A percentile compares a stretch with the other conserved stretches of the same genome.
phyloP scores from a whole-genome alignment of 2,113 vertebrate species.

The Toxotes chatareus region DNA sequence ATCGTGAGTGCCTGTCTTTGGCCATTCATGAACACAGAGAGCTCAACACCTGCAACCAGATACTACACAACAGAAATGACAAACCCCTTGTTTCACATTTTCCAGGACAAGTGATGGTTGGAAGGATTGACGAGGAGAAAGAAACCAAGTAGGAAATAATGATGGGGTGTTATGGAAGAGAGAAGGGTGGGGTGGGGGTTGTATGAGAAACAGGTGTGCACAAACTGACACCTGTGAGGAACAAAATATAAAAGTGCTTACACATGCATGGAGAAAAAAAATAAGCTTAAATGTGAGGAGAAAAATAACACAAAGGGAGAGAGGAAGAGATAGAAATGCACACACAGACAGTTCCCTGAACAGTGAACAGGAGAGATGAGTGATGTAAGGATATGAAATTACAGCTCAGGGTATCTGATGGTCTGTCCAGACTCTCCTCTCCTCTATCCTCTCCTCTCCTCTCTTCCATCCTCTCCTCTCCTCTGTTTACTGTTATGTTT shows the following conservation, averaged over 20 bases:
- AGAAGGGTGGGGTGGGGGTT: neutral
- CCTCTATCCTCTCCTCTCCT: conserved; percentile 6
- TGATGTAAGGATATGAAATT: conserved; percentile 79
- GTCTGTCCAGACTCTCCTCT: conserved; percentile 27
- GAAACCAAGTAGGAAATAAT: conserved; percentile 34
- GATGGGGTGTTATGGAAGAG: conserved; percentile 7
- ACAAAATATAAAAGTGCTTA: neutral
- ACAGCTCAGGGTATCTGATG: conserved; percentile 49
- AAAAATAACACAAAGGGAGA: neutral
- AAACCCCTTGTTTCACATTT: conserved; percentile 13
- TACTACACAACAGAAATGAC: conserved; percentile 2
- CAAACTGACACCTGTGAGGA: conserved; percentile 41
- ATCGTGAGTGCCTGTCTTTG: neutral
- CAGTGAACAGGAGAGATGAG: conserved; percentile 63
- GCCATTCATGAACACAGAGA: neutral
- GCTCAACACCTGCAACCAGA: conserved; percentile 18
- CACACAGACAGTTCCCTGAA: conserved; percentile 39
- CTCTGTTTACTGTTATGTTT: conserved; percentile 54
- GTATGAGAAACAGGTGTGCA: conserved; percentile 35
- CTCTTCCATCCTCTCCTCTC: conserved; percentile 5
- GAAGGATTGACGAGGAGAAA: neutral
- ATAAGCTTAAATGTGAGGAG: conserved; percentile 3
- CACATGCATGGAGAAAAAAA: neutral
- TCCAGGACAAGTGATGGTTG: neutral
- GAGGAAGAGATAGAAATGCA: neutral